A percentile compares a stretch with the other conserved stretches of the same genome.
Conservation (phyloP, 64 coral and sea anemone species). For the Cladopsammia gracilis region DNA sequence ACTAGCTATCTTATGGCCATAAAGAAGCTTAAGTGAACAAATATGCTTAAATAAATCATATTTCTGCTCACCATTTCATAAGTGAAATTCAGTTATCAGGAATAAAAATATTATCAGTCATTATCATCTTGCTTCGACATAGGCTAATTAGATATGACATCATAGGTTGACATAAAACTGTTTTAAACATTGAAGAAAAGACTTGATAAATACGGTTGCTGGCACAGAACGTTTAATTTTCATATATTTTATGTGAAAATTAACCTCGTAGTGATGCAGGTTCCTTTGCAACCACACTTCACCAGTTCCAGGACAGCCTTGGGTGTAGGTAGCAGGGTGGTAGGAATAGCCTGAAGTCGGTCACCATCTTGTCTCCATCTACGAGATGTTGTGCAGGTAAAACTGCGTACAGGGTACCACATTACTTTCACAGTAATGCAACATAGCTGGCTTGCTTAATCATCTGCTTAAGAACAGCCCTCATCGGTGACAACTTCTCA, state of each 20-base stretch:
- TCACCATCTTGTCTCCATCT: conserved; percentile 34
- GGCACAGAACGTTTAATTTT: too few relatives aligned
- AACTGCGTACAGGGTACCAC: not conserved
- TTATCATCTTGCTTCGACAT: not conserved
- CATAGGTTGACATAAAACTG: too few relatives aligned
- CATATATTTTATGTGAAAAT: not conserved
- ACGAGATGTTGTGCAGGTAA: conserved; percentile 17
- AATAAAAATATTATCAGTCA: not conserved
- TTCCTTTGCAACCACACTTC: conserved; percentile 52
- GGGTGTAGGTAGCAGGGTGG: conserved; percentile 59
- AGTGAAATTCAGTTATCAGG: not conserved
- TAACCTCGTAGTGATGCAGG: conserved; percentile 6
- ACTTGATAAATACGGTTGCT: too few relatives aligned
- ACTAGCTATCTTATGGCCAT: not conserved
- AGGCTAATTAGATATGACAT: not conserved
- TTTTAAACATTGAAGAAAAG: too few relatives aligned
- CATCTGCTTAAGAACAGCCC: too few relatives aligned
- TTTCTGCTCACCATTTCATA: not conserved
- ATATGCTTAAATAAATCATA: not conserved
- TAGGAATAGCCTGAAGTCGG: conserved; percentile 34
- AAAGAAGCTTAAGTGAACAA: not conserved
- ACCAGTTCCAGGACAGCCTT: conserved; percentile 60
- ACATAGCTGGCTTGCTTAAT: too few relatives aligned
- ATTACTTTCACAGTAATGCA: too few relatives aligned
- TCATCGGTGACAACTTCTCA: too few relatives aligned